Evolutionary conservation across 2,113 vertebrate genomes (phyloP), one percentile per base, ranked within the genome.

Genomic region (Syngnathoides biaculeatus): DNA sequence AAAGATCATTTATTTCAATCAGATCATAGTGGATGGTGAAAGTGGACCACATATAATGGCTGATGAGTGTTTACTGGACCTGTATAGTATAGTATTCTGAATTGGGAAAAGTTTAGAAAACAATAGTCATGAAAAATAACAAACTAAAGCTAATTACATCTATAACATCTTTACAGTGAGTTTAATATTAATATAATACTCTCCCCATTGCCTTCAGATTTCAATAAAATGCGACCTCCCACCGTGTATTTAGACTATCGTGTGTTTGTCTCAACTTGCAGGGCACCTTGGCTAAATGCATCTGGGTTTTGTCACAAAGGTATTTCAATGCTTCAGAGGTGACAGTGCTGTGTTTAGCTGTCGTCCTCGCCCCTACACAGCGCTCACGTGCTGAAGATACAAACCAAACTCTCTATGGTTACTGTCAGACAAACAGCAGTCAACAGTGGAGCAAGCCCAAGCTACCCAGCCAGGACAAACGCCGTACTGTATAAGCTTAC

Each of bases 391-490:
- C 71, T 42, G 74, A 22, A 79, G 79, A 84, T 74, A 81, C 76
- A 71, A 64, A 74, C 62, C 65, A 26, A 53, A 15, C 78, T 87
- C 69, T n/a, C 83, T 59, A 90, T 89, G 84, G 89, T 72, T 79
- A 91, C 86, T 60, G 72, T 57, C 71, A 65, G 74, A 74, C 84
- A 87, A 91, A 90, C 85, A 90, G 50, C 65, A 79, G 74, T 87
- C 84, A 90, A 88, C 86, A 88, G 67, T 39, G 69, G 65, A 47
- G 53, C 6, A 38, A 63, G 40, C 43, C 67, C 39, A 53, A 58
- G 40, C 39, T 55, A 30, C 74, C 57, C 27, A 11, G 68, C 27
- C 69, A 72, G 72, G 79, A 50, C 81, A 69, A 67, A 17, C n/a
- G 12, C 39, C 38, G 19, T n/a, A 67, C 74, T 77, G 52, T 59